Percentiles rank a stretch among this genome's conserved stretches.
These are phyloP conservation scores for Pectinophora gossypiella DNA, from an alignment of 1,140 invertebrate species.

Conservation along the genomic window DNA sequence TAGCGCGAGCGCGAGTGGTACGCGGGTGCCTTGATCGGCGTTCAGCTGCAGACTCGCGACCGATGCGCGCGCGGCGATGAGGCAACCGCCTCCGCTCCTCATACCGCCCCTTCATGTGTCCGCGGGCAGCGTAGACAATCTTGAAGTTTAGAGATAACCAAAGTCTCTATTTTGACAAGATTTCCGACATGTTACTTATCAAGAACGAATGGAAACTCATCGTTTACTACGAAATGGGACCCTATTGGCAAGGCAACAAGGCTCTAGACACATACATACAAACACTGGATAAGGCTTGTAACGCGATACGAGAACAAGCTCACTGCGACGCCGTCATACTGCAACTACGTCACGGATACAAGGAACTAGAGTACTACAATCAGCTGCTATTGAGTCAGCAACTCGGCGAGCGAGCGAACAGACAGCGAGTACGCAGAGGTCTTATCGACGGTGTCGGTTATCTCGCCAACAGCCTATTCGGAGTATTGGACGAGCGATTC, in stretches of 20 bases:
- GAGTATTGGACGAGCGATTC: slow-evolving; percentile 3
- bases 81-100: too few species aligned
- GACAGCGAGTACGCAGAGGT: neutral
- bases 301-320: neutral
- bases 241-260: slow-evolving; percentile 2
- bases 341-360: slow-evolving; percentile 1
- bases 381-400: slow-evolving; percentile 5
- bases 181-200: too few species aligned
- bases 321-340: neutral
- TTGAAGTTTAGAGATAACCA: too few species aligned
- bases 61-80: too few species aligned
- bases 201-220: too few species aligned
- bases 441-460: slow-evolving; percentile 2
- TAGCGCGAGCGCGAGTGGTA: too few species aligned
- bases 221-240: too few species aligned
- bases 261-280: neutral
- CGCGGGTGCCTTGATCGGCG: too few species aligned
- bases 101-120: too few species aligned
- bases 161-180: too few species aligned
- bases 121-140: too few species aligned
- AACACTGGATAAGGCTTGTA: neutral
- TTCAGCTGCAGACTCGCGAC: too few species aligned
- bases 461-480: slow-evolving; percentile 4
- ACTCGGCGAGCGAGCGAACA: neutral
- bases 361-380: slow-evolving; percentile 2